Evolutionary conservation across 2,797 vertebrate genomes (phyloP), one percentile per base, ranked within the genome.

Genomic region (Trachops cirrhosus): DNA sequence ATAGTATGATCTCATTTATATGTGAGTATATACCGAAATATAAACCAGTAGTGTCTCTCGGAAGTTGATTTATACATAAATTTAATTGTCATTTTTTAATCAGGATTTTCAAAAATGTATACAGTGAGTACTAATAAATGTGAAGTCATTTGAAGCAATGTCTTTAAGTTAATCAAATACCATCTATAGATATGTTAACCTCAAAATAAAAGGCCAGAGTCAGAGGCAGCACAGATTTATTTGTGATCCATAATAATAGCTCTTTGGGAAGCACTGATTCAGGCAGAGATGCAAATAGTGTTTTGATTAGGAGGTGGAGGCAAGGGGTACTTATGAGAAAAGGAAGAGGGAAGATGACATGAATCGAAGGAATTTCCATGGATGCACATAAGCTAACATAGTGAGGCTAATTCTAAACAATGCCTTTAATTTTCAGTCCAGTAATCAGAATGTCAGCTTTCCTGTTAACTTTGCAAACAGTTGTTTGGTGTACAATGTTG

Each of bases 81-180:
- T 86, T 89, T 77, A 79, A 86, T 85, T 79, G 5, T 71, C n/a
- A 64, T 62, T 93, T 92, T 93, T 91, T 77, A 57, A 57, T 44
- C 67, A 41, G 8, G 24, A 95, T 68, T 94, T 92, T 93, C 10
- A 75, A 87, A 95, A 44, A n/a, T 54, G 2, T 68, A 46, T 85
- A 67, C 1, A 68, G 37, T 32, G 1, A 24, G 37, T 83, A 90
- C 73, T 71, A 62, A 75, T 68, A 16, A 68, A 73, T 74, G 4
- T 73, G 18, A 79, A 92, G 79, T 54, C 46, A 2, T 84, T 54
- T 82, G 21, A 94, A 83, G 29, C 24, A 48, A 2, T 59, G 16
- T 73, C 82, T 82, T 54, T 16, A 64, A 48, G 75, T 93, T 68
- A 78, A 48, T 89, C 32, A 67, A 68, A 68, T 73, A 46, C 80